Conservation (phyloP, 2,797 vertebrate species). For the Vipera latastei region DNA sequence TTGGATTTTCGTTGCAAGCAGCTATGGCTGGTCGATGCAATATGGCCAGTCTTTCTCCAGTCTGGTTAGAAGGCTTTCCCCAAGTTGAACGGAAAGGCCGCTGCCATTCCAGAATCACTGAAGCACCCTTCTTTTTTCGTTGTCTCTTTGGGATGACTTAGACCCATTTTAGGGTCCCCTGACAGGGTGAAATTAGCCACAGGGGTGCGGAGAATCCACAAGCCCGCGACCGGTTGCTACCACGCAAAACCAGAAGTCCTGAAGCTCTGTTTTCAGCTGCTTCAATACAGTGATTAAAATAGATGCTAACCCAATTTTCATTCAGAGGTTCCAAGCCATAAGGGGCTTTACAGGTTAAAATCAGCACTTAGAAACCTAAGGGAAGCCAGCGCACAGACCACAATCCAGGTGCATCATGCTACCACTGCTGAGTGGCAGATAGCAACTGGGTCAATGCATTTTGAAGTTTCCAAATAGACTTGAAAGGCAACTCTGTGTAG, state of each 20-base stretch:
- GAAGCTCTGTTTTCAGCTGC: neutral
- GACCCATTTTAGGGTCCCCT: too few species aligned
- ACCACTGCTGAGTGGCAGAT: neutral
- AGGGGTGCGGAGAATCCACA: too few species aligned
- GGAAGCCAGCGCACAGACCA: neutral
- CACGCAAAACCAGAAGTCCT: neutral
- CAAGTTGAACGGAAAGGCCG: too few species aligned
- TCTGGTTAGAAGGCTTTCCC: too few species aligned
- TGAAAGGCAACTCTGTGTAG: neutral
- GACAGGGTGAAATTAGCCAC: too few species aligned
- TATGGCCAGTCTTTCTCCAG: too few species aligned
- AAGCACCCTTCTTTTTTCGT: too few species aligned
- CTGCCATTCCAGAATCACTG: too few species aligned
- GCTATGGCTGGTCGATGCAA: too few species aligned
- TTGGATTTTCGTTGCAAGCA: too few species aligned
- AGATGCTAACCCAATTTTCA: neutral
- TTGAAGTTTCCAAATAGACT: neutral
- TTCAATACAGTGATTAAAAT: neutral
- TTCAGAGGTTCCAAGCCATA: neutral
- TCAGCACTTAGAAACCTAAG: neutral
- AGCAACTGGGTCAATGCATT: neutral
- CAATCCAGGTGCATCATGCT: neutral
- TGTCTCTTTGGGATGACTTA: too few species aligned
- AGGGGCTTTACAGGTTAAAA: neutral
- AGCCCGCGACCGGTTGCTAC: too few species aligned